These are phyloP conservation scores for Caerostris darwini DNA, from an alignment of 1,140 invertebrate species.

Conservation along the genomic window DNA sequence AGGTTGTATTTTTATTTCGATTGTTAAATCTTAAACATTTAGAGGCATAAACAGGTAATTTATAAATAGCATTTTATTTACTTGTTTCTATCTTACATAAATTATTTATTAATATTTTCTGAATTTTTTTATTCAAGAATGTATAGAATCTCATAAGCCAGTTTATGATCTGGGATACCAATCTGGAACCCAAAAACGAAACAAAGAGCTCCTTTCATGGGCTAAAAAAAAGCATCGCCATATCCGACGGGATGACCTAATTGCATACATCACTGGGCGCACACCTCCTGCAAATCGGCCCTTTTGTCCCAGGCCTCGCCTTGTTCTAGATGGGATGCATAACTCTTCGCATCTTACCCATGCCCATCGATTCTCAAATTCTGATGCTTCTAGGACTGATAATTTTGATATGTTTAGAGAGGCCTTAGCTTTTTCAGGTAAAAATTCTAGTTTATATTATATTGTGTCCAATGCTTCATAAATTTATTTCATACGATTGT, in stretches of 20 bases:
- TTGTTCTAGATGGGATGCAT: conserved; percentile 73
- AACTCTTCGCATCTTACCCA: conserved; percentile 45
- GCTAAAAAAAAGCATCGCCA: conserved; percentile 87
- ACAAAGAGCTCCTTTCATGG: conserved; percentile 90
- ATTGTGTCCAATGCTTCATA: no score
- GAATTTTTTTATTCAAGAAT: conserved; percentile 84
- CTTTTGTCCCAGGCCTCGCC: conserved; percentile 54
- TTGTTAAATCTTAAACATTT: no score
- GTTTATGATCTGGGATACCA: conserved; percentile 88
- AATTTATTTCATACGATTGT: no score
- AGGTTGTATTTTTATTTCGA: no score
- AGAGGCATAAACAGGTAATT: no score
- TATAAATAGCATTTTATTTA: no score
- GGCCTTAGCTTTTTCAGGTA: conserved; percentile 86
- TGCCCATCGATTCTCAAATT: conserved; percentile 40
- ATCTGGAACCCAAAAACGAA: conserved; percentile 88
- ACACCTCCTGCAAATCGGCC: conserved; percentile 83
- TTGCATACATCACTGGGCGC: conserved; percentile 90
- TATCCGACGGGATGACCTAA: conserved; percentile 89
- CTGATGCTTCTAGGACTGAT: conserved; percentile 55
- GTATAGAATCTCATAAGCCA: conserved; percentile 87
- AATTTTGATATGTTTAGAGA: conserved; percentile 88
- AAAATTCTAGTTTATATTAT: conserved; percentile 26
- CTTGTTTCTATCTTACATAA: no score
- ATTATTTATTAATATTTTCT: background rate